phyloP scores from a whole-genome alignment of 1,140 invertebrate genomes.

The Ylistrum balloti region DNA sequence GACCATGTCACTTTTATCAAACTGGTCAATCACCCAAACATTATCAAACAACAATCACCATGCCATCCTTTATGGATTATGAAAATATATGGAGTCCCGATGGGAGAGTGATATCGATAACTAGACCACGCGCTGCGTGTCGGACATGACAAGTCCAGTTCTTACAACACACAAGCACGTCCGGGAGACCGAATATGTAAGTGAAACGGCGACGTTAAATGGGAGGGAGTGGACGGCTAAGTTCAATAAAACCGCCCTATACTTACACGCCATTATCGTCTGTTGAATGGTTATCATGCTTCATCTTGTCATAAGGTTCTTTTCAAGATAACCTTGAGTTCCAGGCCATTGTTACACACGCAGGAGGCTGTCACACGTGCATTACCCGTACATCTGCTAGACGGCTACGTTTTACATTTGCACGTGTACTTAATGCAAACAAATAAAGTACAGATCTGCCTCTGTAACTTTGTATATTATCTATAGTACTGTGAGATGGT shows the following conservation, averaged over 20 bases:
- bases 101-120: background rate
- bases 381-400: background rate
- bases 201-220: background rate
- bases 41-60: background rate
- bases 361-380: background rate
- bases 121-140: background rate
- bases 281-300: background rate
- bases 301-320: background rate
- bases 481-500: background rate
- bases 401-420: background rate
- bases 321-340: background rate
- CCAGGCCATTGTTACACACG: background rate
- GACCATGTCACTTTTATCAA: background rate
- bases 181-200: background rate
- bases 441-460: background rate
- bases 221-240: background rate
- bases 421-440: background rate
- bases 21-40: background rate
- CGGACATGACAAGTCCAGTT: background rate
- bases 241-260: background rate
- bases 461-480: background rate
- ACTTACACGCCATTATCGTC: conserved; percentile 17
- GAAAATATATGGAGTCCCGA: background rate
- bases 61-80: background rate
- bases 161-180: background rate